Conservation (phyloP, 2,113 vertebrate species). For the Hippocampus barbouri region DNA sequence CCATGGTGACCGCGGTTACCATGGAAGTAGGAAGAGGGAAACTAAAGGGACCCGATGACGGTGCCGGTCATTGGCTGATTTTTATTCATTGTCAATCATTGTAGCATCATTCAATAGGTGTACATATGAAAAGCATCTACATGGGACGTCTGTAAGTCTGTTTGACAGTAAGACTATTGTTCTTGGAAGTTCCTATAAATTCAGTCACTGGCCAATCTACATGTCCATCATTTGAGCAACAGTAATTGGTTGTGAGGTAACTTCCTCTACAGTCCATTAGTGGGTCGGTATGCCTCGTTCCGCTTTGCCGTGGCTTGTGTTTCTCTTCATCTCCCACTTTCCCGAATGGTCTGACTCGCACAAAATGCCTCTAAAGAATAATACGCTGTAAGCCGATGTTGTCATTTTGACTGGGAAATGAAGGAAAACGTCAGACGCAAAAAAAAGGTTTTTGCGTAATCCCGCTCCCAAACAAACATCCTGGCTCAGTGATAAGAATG, state of each 20-base stretch:
- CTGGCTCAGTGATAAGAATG: background rate
- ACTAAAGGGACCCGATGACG: background rate
- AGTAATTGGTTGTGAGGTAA: background rate
- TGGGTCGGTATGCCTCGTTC: too few relatives aligned
- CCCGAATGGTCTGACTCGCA: background rate
- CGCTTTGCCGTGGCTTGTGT: background rate
- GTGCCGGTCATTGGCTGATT: background rate
- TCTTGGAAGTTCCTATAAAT: too few relatives aligned
- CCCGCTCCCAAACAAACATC: background rate
- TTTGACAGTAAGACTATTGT: too few relatives aligned
- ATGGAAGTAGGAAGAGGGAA: constrained; percentile 58
- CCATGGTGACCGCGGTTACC: constrained; percentile 55
- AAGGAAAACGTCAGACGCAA: background rate
- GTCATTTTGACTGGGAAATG: background rate
- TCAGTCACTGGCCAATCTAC: background rate
- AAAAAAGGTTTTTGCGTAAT: background rate
- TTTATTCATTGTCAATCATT: background rate
- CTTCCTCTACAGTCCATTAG: too few relatives aligned
- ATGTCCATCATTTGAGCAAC: background rate
- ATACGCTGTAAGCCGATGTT: background rate
- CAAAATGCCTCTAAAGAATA: background rate
- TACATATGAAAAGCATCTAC: background rate
- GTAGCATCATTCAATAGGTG: background rate
- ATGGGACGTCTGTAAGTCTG: too few relatives aligned
- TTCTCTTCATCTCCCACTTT: background rate